Evolutionary conservation across 2,113 vertebrate species (phyloP).

Genomic region (Xenopus laevis): DNA sequence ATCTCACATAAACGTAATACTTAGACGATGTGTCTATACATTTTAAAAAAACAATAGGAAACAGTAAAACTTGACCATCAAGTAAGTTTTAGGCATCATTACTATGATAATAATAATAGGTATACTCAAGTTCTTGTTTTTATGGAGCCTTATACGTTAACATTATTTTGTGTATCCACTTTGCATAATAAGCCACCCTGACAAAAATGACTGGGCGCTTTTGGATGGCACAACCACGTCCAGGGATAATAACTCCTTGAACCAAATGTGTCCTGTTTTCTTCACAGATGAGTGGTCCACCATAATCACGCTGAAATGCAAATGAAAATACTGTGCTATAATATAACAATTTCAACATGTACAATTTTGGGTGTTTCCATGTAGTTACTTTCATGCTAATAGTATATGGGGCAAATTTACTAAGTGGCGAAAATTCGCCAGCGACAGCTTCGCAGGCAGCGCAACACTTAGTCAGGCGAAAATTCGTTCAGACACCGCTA

Average conservation of each 20-base stretch:
- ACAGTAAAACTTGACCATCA: slow-evolving; percentile 35
- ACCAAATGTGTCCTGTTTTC: slow-evolving; percentile 87
- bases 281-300: slow-evolving; percentile 90
- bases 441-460: too few species aligned
- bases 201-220: slow-evolving; percentile 91
- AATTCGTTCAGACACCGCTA: too few species aligned
- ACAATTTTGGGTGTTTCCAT: too few species aligned
- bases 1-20: slow-evolving; percentile 64
- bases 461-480: too few species aligned
- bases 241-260: slow-evolving; percentile 90
- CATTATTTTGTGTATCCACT: slow-evolving; percentile 94
- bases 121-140: slow-evolving; percentile 35
- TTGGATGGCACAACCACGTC: slow-evolving; percentile 84
- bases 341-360: too few species aligned
- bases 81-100: slow-evolving; percentile 22
- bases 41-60: slow-evolving; percentile 42
- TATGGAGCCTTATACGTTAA: slow-evolving; percentile 63
- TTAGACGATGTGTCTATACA: slow-evolving; percentile 63
- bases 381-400: too few species aligned
- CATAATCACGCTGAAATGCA: slow-evolving; percentile 84
- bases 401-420: too few species aligned
- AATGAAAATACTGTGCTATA: not conserved
- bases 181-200: slow-evolving; percentile 86
- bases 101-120: not conserved
- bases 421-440: too few species aligned